Conservation (phyloP, 2,797 vertebrate species). For the Hydrophis major region DNA sequence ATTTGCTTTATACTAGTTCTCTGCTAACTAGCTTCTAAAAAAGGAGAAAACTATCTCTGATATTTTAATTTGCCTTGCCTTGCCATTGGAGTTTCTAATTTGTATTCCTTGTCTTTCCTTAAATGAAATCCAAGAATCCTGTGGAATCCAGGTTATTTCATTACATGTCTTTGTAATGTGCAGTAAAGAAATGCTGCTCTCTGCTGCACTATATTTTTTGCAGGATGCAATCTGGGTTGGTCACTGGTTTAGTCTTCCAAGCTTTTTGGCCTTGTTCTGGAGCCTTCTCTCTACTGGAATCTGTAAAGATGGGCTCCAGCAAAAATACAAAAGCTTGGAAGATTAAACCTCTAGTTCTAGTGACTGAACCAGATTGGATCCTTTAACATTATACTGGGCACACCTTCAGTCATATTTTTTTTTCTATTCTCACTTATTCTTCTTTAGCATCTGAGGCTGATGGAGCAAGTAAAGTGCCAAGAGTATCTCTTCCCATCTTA, state of each 20-base stretch:
- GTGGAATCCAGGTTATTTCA: background rate
- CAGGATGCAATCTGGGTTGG: background rate
- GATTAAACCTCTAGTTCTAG: background rate
- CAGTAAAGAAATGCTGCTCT: background rate
- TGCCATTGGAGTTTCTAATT: background rate
- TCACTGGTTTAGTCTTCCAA: background rate
- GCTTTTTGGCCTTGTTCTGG: background rate
- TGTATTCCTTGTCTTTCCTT: background rate
- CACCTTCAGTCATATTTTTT: background rate
- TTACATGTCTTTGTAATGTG: background rate
- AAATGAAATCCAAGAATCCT: background rate
- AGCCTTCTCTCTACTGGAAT: background rate
- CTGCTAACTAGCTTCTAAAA: background rate
- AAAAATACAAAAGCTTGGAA: background rate
- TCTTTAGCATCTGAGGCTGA: background rate
- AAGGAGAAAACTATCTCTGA: background rate
- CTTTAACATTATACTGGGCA: background rate
- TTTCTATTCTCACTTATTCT: background rate
- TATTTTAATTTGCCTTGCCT: background rate
- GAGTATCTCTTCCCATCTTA: background rate
- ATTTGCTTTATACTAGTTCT: background rate
- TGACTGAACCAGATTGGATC: background rate
- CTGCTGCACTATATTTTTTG: background rate
- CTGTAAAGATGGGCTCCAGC: background rate
- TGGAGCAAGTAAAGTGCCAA: background rate